Percentiles rank a stretch among this genome's conserved stretches.
Evolutionary conservation across 2,113 vertebrate species (phyloP).

Genomic region (Zootoca vivipara): DNA sequence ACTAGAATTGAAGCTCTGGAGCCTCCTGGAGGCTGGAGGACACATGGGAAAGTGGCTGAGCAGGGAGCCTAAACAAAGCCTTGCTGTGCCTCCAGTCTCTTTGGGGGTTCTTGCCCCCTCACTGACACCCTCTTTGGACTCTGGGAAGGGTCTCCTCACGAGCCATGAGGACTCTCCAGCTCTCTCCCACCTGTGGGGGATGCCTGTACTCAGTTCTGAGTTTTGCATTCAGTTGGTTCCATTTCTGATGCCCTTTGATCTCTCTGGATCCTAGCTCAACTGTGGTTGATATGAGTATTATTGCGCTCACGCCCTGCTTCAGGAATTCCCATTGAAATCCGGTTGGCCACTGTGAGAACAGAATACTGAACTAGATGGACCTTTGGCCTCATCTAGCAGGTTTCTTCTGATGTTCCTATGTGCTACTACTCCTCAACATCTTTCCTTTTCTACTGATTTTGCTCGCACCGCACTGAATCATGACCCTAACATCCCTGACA

Average conservation of each 20-base stretch:
- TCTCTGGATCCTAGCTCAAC: background rate
- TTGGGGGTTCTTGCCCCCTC: no score
- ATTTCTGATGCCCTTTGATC: background rate
- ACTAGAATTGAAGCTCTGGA: no score
- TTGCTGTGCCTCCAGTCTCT: no score
- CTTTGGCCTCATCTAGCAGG: background rate
- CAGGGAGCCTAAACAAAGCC: background rate
- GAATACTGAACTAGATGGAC: background rate
- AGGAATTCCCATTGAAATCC: background rate
- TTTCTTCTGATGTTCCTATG: background rate
- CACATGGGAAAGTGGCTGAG: no score
- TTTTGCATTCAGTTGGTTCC: background rate
- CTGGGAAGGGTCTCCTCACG: no score
- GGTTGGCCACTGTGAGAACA: background rate
- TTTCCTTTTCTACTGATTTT: background rate
- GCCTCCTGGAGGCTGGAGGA: no score
- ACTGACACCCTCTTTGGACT: no score
- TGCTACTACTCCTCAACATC: background rate
- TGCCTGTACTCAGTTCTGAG: background rate
- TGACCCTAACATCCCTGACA: constrained; percentile 9
- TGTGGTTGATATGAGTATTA: background rate
- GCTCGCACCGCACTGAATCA: background rate
- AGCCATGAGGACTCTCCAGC: no score
- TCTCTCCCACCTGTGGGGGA: no score
- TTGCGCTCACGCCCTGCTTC: background rate